These are phyloP conservation scores for Zaprionus vittiger DNA, from an alignment of 1,140 invertebrate genomes.

Conservation along the genomic window DNA sequence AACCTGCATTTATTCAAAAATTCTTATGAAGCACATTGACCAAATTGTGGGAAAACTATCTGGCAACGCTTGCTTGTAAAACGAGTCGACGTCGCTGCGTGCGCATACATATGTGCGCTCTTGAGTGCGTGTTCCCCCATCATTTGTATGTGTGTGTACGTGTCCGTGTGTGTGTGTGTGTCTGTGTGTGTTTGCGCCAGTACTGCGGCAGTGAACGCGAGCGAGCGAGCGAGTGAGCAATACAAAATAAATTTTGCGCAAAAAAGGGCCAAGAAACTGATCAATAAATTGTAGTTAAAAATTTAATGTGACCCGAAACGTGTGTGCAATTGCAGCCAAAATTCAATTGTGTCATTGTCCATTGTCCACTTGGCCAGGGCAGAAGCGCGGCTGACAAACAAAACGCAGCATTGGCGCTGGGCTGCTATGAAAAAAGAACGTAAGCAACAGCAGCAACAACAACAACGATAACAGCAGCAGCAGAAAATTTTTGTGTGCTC, in stretches of 20 bases:
- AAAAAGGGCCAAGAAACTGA: slow-evolving; percentile 46
- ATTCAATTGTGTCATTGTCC: slow-evolving; percentile 15
- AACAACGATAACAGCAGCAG: slow-evolving; percentile 32
- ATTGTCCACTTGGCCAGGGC: slow-evolving; percentile 13
- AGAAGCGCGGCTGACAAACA: slow-evolving; percentile 33
- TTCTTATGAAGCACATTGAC: neutral
- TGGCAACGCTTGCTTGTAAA: slow-evolving; percentile 36
- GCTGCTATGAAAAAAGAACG: slow-evolving; percentile 49
- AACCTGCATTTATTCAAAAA: neutral
- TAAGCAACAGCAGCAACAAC: slow-evolving; percentile 42
- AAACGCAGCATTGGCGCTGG: slow-evolving; percentile 16
- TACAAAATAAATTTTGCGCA: slow-evolving; percentile 58
- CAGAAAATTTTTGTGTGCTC: slow-evolving; percentile 48
- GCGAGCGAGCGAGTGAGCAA: slow-evolving; percentile 61
- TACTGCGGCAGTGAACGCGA: slow-evolving; percentile 38
- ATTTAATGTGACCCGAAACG: slow-evolving; percentile 41
- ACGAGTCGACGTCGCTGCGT: slow-evolving; percentile 43
- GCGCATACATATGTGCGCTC: slow-evolving; percentile 44
- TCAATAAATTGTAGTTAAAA: slow-evolving; percentile 50
- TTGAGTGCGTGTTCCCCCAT: slow-evolving; percentile 23
- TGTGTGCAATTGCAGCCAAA: slow-evolving; percentile 17
- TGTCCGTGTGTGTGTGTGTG: slow-evolving; percentile 22
- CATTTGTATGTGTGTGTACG: slow-evolving; percentile 12
- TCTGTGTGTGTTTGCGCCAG: slow-evolving; percentile 48
- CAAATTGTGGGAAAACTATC: slow-evolving; percentile 4